Evolutionary conservation across 1,140 invertebrate genomes (phyloP).

Genomic region (Trichogramma pretiosum): DNA sequence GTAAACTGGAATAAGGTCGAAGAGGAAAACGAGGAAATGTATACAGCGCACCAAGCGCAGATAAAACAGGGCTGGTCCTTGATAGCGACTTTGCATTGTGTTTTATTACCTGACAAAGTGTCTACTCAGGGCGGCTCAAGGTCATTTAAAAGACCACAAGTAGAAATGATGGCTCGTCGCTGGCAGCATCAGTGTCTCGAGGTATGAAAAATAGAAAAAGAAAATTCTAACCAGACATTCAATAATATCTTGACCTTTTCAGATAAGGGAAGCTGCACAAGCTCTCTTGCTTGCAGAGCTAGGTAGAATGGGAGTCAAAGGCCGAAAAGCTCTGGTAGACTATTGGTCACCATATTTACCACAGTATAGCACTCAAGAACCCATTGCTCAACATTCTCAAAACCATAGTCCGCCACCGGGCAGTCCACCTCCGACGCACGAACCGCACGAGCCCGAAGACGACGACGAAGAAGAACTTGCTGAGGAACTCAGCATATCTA

Average conservation of each 20-base stretch:
- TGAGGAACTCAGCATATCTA: slow-evolving; percentile 50
- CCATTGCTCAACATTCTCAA: slow-evolving; percentile 41
- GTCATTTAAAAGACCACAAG: slow-evolving; percentile 83
- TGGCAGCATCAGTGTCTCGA: slow-evolving; percentile 99
- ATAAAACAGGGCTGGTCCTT: slow-evolving; percentile 96
- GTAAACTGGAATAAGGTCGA: slow-evolving; percentile 62
- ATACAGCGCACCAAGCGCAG: slow-evolving; percentile 76
- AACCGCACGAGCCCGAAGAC: slow-evolving; percentile 64
- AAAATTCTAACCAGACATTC: background rate
- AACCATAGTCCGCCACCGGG: slow-evolving; percentile 38
- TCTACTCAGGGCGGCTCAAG: slow-evolving; percentile 59
- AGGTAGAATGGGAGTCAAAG: slow-evolving; percentile 79
- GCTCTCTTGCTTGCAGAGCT: slow-evolving; percentile 90
- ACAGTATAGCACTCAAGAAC: slow-evolving; percentile 60
- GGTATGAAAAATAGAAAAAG: slow-evolving; percentile 43
- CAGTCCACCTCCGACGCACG: slow-evolving; percentile 33
- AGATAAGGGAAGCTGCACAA: slow-evolving; percentile 89
- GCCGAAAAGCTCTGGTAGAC: slow-evolving; percentile 85
- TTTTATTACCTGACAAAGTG: slow-evolving; percentile 86
- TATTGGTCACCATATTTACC: slow-evolving; percentile 92
- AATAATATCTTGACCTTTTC: background rate
- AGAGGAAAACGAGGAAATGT: slow-evolving; percentile 70
- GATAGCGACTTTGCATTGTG: slow-evolving; percentile 90
- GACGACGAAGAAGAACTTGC: slow-evolving; percentile 71
- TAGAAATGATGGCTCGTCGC: slow-evolving; percentile 91